phyloP scores from a whole-genome alignment of 2,797 vertebrate genomes.

The Morelia viridis region DNA sequence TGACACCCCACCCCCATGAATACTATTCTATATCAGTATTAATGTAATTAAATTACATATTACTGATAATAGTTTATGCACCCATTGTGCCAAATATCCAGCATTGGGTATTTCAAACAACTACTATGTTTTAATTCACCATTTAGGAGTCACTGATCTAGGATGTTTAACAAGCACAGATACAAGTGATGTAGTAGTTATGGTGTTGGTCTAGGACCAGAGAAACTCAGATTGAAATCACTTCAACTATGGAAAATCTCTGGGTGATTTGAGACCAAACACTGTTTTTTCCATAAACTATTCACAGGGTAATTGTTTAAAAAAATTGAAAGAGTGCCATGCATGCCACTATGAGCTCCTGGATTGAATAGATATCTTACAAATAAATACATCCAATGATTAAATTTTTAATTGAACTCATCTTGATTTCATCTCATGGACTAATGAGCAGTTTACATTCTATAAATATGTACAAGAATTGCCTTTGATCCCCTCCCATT shows the following conservation, averaged over 20 bases:
- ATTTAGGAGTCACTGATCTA: not conserved
- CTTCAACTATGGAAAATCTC: not conserved
- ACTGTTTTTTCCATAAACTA: not conserved
- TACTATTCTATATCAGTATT: not conserved
- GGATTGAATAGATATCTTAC: not conserved
- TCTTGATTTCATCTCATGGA: not conserved
- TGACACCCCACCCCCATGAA: not conserved
- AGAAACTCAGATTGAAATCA: not conserved
- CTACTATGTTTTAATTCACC: not conserved
- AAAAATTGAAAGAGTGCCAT: not conserved
- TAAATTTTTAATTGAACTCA: not conserved
- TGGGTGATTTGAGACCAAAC: not conserved
- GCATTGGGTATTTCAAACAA: not conserved
- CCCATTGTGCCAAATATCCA: not conserved
- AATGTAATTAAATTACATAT: not conserved
- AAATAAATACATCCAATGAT: not conserved
- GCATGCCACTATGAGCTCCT: not conserved
- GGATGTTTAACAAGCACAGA: not conserved
- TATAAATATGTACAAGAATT: not conserved
- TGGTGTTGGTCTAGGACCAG: not conserved
- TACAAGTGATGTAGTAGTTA: not conserved
- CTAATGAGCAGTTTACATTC: not conserved
- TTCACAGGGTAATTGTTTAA: not conserved
- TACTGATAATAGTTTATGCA: not conserved
- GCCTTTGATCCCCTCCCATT: not conserved